A percentile compares a stretch with the other conserved stretches of the same genome.
These are phyloP conservation scores for Forbesichthys papilliferus DNA, from an alignment of 2,113 vertebrate genomes.

Conservation along the genomic window DNA sequence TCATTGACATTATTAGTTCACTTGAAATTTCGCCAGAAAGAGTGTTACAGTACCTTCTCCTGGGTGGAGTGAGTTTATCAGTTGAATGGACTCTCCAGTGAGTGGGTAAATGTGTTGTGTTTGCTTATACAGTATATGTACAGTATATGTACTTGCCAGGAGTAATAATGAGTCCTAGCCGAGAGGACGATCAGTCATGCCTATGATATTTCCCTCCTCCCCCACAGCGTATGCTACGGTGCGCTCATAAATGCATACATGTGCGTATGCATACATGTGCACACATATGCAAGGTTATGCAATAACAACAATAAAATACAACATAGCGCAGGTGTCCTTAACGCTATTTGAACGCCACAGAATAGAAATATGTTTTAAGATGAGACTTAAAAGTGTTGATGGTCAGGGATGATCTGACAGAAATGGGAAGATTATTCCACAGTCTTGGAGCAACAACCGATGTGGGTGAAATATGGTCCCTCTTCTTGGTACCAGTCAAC, in stretches of 20 bases:
- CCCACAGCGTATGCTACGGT: constrained; percentile 36
- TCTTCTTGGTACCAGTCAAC: too few species aligned
- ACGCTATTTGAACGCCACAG: too few species aligned
- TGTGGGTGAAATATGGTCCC: too few species aligned
- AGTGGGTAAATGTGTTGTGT: background rate
- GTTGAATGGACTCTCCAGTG: background rate
- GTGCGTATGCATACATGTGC: constrained; percentile 23
- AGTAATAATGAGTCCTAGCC: too few species aligned
- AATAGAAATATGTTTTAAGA: too few species aligned
- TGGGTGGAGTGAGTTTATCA: background rate
- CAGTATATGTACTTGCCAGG: too few species aligned
- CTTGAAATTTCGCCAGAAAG: constrained; percentile 45
- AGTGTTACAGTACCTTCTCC: background rate
- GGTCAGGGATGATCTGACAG: too few species aligned
- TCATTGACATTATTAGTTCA: constrained; percentile 14
- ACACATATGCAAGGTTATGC: constrained; percentile 25
- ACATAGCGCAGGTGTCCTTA: too few species aligned
- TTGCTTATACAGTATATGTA: background rate
- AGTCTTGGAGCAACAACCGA: too few species aligned
- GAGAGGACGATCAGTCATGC: constrained; percentile 10
- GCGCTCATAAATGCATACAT: background rate
- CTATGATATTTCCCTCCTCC: constrained; percentile 23
- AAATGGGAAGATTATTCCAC: too few species aligned
- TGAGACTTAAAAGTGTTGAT: too few species aligned
- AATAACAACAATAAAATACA: constrained; percentile 1